phyloP scores from a whole-genome alignment of 2,113 vertebrate species.

The Hymenochirus boettgeri region DNA sequence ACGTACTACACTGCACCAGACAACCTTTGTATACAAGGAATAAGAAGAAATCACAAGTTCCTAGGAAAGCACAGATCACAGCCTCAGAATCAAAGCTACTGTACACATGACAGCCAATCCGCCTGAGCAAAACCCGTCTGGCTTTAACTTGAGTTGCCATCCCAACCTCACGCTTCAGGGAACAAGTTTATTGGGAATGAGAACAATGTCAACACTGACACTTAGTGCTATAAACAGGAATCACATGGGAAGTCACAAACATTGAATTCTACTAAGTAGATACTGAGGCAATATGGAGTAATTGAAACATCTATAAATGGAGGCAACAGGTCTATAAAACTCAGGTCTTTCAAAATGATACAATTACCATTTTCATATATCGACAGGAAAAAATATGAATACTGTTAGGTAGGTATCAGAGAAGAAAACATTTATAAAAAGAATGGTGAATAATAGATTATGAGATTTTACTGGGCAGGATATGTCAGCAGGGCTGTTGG shows the following conservation, averaged over 20 bases:
- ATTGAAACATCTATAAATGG: too few relatives aligned
- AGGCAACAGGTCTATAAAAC: too few relatives aligned
- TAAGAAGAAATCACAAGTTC: not conserved
- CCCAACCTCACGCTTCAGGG: slow-evolving; percentile 35
- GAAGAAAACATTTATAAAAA: too few relatives aligned
- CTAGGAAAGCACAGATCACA: slow-evolving; percentile 11
- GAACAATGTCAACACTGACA: slow-evolving; percentile 32
- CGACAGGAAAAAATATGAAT: too few relatives aligned
- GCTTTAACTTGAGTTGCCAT: slow-evolving; percentile 22
- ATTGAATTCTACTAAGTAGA: slow-evolving; percentile 1
- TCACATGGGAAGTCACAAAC: slow-evolving; percentile 27
- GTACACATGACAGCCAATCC: slow-evolving; percentile 4
- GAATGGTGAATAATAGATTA: too few relatives aligned
- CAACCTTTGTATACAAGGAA: not conserved
- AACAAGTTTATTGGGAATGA: slow-evolving; percentile 19
- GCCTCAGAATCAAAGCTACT: slow-evolving; percentile 7
- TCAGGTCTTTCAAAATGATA: too few relatives aligned
- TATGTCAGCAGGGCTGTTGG: too few relatives aligned
- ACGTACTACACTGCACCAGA: too few relatives aligned
- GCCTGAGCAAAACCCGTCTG: not conserved
- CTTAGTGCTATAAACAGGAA: slow-evolving; percentile 30
- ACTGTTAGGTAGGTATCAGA: too few relatives aligned
- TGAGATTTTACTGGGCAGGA: too few relatives aligned
- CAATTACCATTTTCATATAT: too few relatives aligned
- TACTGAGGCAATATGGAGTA: too few relatives aligned